Conservation (phyloP, 1,140 invertebrate genomes). For the Drosophila leontia region DNA sequence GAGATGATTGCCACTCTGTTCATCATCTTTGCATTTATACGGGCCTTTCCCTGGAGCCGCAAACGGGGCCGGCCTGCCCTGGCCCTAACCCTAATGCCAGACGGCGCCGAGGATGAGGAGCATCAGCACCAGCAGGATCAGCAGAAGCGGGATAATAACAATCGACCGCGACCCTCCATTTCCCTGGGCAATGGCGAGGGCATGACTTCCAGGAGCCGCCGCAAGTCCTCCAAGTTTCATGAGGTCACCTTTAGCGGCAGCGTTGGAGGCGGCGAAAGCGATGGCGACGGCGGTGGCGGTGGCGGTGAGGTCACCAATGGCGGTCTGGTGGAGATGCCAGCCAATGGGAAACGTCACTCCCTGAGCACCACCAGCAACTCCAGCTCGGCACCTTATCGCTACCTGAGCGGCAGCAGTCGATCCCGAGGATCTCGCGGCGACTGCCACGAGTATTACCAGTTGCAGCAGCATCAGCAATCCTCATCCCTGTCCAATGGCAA, state of each 20-base stretch:
- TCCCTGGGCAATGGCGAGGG: slow-evolving; percentile 55
- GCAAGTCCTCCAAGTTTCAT: slow-evolving; percentile 79
- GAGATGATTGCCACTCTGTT: slow-evolving; percentile 84
- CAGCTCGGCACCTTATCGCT: slow-evolving; percentile 61
- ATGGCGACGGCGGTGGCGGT: slow-evolving; percentile 42
- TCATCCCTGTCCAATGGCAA: slow-evolving; percentile 58
- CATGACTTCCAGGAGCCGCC: slow-evolving; percentile 43
- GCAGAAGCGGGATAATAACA: slow-evolving; percentile 59
- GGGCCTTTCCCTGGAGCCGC: slow-evolving; percentile 82
- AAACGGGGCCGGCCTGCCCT: slow-evolving; percentile 53
- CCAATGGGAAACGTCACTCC: slow-evolving; percentile 50
- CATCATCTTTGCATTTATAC: slow-evolving; percentile 84
- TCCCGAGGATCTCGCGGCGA: slow-evolving; percentile 57
- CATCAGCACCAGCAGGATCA: slow-evolving; percentile 14
- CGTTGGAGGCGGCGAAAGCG: slow-evolving; percentile 77
- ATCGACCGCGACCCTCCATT: slow-evolving; percentile 56
- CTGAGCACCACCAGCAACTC: slow-evolving; percentile 67
- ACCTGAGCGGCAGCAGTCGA: slow-evolving; percentile 43
- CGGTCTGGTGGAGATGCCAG: background rate
- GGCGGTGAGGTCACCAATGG: background rate
- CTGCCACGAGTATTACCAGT: slow-evolving; percentile 65
- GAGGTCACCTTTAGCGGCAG: slow-evolving; percentile 82
- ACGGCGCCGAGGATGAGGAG: slow-evolving; percentile 14
- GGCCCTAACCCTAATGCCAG: slow-evolving; percentile 53
- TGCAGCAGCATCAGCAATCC: slow-evolving; percentile 42